These are phyloP conservation scores for Nymphalis urticae DNA, from an alignment of 2,888 invertebrate species.

Conservation along the genomic window DNA sequence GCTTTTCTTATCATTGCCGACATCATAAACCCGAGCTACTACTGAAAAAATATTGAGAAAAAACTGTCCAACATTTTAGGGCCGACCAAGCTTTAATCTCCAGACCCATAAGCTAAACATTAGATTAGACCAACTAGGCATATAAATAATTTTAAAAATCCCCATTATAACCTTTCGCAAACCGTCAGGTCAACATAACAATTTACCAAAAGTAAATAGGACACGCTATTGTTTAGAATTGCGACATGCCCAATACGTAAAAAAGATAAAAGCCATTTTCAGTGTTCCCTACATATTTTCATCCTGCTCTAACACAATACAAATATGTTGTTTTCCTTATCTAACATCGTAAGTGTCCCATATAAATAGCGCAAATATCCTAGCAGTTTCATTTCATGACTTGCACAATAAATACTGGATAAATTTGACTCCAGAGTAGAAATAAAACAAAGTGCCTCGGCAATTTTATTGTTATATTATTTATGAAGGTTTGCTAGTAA, in stretches of 20 bases:
- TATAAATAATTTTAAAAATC: no score
- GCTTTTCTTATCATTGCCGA: no score
- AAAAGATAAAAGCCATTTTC: slow-evolving; percentile 17
- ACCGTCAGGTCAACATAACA: neutral
- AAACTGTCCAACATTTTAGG: no score
- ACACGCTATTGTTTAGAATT: slow-evolving; percentile 12
- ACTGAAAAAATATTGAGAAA: no score
- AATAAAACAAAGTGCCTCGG: slow-evolving; percentile 10
- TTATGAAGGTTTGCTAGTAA: neutral
- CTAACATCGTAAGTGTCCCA: slow-evolving; percentile 8
- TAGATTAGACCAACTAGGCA: no score
- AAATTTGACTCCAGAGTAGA: slow-evolving; percentile 7
- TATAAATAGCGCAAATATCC: slow-evolving; percentile 2
- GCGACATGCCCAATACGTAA: slow-evolving; percentile 10
- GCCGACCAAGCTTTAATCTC: no score
- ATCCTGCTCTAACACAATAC: neutral
- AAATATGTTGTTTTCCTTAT: neutral
- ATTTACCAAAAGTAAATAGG: slow-evolving; percentile 5
- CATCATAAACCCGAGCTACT: no score
- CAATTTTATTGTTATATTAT: neutral
- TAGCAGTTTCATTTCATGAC: slow-evolving; percentile 3
- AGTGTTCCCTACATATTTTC: neutral
- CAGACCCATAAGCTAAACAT: no score
- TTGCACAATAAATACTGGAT: slow-evolving; percentile 9
- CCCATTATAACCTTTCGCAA: neutral